A percentile compares a stretch with the other conserved stretches of the same genome.
These are phyloP conservation scores for Pseudomyrmex concolor DNA, from an alignment of 1,140 invertebrate species.

Conservation along the genomic window DNA sequence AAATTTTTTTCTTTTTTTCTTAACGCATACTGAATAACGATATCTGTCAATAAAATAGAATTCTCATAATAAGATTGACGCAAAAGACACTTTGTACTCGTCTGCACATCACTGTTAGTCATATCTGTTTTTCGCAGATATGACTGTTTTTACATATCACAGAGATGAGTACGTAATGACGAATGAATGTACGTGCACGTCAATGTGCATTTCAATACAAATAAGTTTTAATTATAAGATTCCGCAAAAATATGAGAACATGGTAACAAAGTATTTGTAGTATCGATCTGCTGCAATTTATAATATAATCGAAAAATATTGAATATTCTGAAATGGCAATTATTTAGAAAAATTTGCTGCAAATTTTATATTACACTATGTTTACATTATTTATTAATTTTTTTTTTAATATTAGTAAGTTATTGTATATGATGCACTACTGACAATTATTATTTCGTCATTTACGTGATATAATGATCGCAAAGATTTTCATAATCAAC, in stretches of 20 bases:
- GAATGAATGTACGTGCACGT: not conserved
- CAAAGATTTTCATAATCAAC: not conserved
- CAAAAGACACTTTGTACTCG: not conserved
- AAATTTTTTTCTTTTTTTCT: not conserved
- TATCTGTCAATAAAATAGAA: not conserved
- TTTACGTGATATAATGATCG: not conserved
- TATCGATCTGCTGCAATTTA: not conserved
- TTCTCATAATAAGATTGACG: not conserved
- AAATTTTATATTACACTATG: too few species aligned
- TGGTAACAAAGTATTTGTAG: not conserved
- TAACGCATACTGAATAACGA: conserved; percentile 7
- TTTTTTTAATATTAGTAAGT: not conserved
- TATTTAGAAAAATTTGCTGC: too few species aligned
- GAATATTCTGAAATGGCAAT: too few species aligned
- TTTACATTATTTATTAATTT: too few species aligned
- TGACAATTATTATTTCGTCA: not conserved
- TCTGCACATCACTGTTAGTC: not conserved
- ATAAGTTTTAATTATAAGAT: not conserved
- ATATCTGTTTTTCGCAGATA: not conserved
- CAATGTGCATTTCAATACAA: not conserved
- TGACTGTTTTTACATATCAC: not conserved
- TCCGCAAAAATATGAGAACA: not conserved
- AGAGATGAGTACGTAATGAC: not conserved
- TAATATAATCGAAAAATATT: not conserved
- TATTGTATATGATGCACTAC: not conserved